Evolutionary conservation across 1,140 invertebrate species (phyloP).

Genomic region (Drosophila nebulosa): DNA sequence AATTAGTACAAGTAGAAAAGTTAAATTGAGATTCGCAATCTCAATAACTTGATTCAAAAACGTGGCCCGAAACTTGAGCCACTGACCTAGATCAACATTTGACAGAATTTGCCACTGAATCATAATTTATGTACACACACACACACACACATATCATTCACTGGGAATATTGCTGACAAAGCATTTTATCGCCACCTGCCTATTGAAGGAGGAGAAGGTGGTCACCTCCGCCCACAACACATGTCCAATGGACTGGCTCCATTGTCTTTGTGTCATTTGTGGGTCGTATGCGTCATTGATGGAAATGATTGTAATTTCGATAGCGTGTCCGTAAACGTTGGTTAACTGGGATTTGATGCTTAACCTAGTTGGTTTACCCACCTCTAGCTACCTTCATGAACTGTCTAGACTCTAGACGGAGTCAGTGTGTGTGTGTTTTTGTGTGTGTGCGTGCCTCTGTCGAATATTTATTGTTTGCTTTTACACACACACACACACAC

Average conservation of each 20-base stretch:
- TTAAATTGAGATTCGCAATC: not conserved
- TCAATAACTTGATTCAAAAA: not conserved
- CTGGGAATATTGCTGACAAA: not conserved
- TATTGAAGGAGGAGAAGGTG: not conserved
- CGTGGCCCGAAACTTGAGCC: not conserved
- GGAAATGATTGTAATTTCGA: slow-evolving; percentile 41
- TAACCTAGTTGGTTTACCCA: slow-evolving; percentile 1
- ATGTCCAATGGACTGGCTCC: not conserved
- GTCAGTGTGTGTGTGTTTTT: not conserved
- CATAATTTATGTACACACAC: slow-evolving; percentile 15
- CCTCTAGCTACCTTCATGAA: not conserved
- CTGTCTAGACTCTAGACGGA: slow-evolving; percentile 15
- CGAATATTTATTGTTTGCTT: slow-evolving; percentile 37
- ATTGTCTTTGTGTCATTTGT: slow-evolving; percentile 4
- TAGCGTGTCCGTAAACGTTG: slow-evolving; percentile 27
- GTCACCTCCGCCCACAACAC: too few relatives aligned
- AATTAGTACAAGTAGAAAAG: not conserved
- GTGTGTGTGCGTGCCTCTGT: not conserved
- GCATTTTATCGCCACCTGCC: not conserved
- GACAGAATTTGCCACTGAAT: not conserved
- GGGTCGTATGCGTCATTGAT: slow-evolving; percentile 32
- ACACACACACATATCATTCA: not conserved
- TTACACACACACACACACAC: slow-evolving; percentile 12
- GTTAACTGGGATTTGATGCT: slow-evolving; percentile 1
- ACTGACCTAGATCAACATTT: slow-evolving; percentile 42